These are phyloP conservation scores for Pipistrellus pygmaeus DNA, from an alignment of 2,797 vertebrate species.

Conservation along the genomic window DNA sequence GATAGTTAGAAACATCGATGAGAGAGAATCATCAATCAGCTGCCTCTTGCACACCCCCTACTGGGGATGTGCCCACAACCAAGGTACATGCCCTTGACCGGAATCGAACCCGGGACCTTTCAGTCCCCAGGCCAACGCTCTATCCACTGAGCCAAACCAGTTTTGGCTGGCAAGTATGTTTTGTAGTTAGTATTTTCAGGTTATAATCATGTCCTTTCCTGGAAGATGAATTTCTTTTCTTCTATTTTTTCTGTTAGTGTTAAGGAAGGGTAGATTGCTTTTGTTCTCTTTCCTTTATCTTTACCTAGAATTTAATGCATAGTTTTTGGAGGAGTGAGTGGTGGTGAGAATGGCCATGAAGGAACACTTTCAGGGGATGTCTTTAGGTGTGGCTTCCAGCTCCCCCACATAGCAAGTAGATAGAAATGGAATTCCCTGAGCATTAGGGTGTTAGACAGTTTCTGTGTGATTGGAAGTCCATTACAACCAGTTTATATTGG, in stretches of 20 bases:
- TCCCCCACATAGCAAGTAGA: not conserved
- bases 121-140: too few relatives aligned
- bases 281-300: constrained; percentile 56
- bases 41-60: too few relatives aligned
- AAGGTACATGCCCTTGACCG: too few relatives aligned
- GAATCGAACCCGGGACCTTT: too few relatives aligned
- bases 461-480: constrained; percentile 66
- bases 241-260: constrained; percentile 36
- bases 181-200: constrained; percentile 53
- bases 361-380: constrained; percentile 34
- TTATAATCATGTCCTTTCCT: constrained; percentile 37
- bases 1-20: too few relatives aligned
- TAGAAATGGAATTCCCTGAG: constrained; percentile 19
- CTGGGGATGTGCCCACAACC: too few relatives aligned
- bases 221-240: not conserved
- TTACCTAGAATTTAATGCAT: constrained; percentile 24
- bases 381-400: not conserved
- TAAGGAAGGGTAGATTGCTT: constrained; percentile 24
- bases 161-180: constrained; percentile 14
- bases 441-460: constrained; percentile 26
- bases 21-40: too few relatives aligned
- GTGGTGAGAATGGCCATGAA: not conserved
- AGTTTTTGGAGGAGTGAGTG: constrained; percentile 50
- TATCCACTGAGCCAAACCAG: too few relatives aligned
- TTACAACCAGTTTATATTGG: constrained; percentile 24